Evolutionary conservation across 2,888 invertebrate genomes (phyloP).

Genomic region (Fragum whitleyi): DNA sequence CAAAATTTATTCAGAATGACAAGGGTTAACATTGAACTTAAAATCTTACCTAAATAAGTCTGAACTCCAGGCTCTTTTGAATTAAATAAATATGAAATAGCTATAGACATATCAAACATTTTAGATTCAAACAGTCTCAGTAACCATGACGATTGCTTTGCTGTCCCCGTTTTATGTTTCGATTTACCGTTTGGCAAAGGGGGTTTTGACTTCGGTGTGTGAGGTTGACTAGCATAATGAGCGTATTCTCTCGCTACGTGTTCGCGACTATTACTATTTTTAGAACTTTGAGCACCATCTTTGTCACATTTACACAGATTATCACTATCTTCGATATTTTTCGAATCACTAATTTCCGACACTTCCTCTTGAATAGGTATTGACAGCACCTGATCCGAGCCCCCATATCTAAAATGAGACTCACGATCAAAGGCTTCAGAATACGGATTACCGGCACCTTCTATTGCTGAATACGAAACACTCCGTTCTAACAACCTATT

Average conservation of each 20-base stretch:
- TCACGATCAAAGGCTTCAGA: slow-evolving; percentile 16
- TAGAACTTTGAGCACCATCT: slow-evolving; percentile 10
- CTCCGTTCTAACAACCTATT: slow-evolving; percentile 66
- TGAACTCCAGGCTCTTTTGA: slow-evolving; percentile 99
- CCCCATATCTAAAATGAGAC: not conserved
- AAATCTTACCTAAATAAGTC: slow-evolving; percentile 95
- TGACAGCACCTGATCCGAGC: slow-evolving; percentile 48
- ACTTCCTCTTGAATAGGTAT: slow-evolving; percentile 50
- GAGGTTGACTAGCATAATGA: slow-evolving; percentile 30
- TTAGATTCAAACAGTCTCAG: slow-evolving; percentile 98
- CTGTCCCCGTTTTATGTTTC: slow-evolving; percentile 48
- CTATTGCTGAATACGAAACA: slow-evolving; percentile 73
- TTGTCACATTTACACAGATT: slow-evolving; percentile 14
- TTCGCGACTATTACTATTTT: not conserved
- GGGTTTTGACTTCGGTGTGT: slow-evolving; percentile 49
- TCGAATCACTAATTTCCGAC: slow-evolving; percentile 26
- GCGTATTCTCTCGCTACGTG: not conserved
- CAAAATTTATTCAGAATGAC: too few species aligned
- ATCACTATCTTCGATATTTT: slow-evolving; percentile 14
- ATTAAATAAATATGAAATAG: slow-evolving; percentile 98
- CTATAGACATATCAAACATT: slow-evolving; percentile 99
- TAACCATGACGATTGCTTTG: slow-evolving; percentile 86
- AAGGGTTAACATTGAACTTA: too few species aligned
- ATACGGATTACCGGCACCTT: slow-evolving; percentile 52
- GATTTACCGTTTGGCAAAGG: slow-evolving; percentile 63